These are phyloP conservation scores for Guaruba guarouba DNA, from an alignment of 2,113 vertebrate genomes.

Conservation along the genomic window DNA sequence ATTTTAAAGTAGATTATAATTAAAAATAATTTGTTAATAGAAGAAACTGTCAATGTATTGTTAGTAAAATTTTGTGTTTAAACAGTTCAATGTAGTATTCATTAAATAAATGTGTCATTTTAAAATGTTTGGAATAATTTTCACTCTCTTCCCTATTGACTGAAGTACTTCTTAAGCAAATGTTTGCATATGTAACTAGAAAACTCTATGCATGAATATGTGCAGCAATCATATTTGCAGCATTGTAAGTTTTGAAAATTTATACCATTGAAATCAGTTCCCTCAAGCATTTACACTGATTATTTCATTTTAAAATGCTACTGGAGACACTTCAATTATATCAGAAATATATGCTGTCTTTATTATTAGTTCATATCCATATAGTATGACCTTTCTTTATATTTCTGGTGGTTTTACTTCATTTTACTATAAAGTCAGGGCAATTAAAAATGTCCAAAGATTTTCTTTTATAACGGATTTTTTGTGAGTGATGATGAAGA, in stretches of 20 bases:
- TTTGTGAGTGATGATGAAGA: background rate
- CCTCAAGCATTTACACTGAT: background rate
- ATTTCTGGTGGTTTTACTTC: background rate
- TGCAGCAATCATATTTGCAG: background rate
- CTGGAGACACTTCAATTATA: background rate
- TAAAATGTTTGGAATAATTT: background rate
- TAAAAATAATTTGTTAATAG: background rate
- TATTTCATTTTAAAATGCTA: background rate
- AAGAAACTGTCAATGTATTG: background rate
- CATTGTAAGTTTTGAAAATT: background rate
- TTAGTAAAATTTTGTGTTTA: background rate
- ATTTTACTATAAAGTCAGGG: background rate
- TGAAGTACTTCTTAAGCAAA: slow-evolving; percentile 40
- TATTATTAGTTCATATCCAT: background rate
- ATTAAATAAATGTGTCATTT: background rate
- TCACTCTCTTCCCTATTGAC: background rate
- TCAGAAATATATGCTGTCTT: background rate
- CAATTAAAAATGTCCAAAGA: background rate
- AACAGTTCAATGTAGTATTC: background rate
- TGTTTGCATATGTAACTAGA: slow-evolving; percentile 33
- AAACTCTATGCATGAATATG: background rate
- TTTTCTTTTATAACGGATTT: background rate
- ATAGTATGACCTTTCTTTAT: background rate
- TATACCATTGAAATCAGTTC: background rate
- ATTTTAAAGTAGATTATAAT: background rate